Percentiles rank a stretch among this genome's conserved stretches.
These are phyloP conservation scores for Sussaba pulchella DNA, from an alignment of 2,888 invertebrate genomes.

Conservation along the genomic window DNA sequence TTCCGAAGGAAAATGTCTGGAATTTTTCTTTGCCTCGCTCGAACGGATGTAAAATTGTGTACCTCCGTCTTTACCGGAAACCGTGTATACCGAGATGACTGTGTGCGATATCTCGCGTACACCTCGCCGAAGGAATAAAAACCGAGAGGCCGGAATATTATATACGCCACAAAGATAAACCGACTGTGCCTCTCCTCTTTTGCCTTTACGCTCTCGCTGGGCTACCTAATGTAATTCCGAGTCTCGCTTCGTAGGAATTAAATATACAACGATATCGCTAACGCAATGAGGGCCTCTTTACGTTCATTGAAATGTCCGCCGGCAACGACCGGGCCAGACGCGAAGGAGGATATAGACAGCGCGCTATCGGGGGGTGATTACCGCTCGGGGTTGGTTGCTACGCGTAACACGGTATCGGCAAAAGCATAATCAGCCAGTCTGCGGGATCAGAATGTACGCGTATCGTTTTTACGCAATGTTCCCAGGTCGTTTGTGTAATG, in stretches of 20 bases:
- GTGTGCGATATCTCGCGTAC: not conserved
- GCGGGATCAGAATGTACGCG: constrained; percentile 44
- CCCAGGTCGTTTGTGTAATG: constrained; percentile 24
- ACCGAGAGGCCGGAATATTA: constrained; percentile 46
- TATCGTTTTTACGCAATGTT: constrained; percentile 37
- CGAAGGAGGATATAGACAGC: constrained; percentile 23
- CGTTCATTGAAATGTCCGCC: constrained; percentile 62
- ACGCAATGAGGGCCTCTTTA: constrained; percentile 72
- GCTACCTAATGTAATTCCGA: constrained; percentile 67
- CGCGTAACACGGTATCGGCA: constrained; percentile 26
- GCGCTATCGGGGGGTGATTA: constrained; percentile 57
- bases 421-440: constrained; percentile 27
- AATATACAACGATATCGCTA: constrained; percentile 73
- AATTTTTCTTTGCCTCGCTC: constrained; percentile 37
- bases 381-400: constrained; percentile 41
- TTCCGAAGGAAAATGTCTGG: constrained; percentile 24
- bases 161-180: constrained; percentile 54
- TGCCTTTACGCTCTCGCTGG: constrained; percentile 25
- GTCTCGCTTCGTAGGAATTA: constrained; percentile 73
- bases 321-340: constrained; percentile 45
- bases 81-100: not conserved
- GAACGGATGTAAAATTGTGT: constrained; percentile 24
- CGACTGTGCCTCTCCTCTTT: constrained; percentile 45
- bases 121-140: constrained; percentile 12
- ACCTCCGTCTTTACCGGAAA: not conserved